Base-by-base conservation (phyloP, 1,140 invertebrate species). In the Cephus cinctus region DNA sequence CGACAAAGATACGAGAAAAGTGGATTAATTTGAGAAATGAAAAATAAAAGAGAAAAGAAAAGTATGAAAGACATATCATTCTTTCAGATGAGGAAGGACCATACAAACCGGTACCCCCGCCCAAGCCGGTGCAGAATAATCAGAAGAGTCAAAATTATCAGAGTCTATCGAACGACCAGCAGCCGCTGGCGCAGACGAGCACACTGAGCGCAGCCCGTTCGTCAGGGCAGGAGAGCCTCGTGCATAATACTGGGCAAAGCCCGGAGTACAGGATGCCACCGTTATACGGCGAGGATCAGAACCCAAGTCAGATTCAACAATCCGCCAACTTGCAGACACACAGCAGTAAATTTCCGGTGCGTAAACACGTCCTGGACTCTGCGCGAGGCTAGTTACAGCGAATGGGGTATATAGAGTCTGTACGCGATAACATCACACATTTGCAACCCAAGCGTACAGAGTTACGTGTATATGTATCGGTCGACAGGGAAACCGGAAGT, bases 301-400 rank as follows among this genome's bases (percentile, higher is more conserved):
- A 59, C 53, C 63, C 67, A 46, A 67, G 57, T 71, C 75, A 67
- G 76, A 75, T 63, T 78, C 78, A 60, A 61, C 73, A 71, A 59
- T 60, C 48, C 63, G 73, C 47, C 65, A 82, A 78, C 46, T 76
- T 86, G 14, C 86, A 88, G 63, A 90, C 86, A 19, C 86, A 89
- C 70, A 89, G 86, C 48, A 84, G 80, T 57, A 88, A 89, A 75
- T 89, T 88, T 77, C 86, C 87, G 63, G 87, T 90, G 77, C 84
- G 81, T 78, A 56, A 19, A n/a, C n/a, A n/a, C n/a, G n/a, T n/a
- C n/a, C n/a, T n/a, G n/a, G n/a, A n/a, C n/a, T n/a, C n/a, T n/a
- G n/a, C n/a, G n/a, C n/a, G n/a, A n/a, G n/a, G n/a, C n/a, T n/a
- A n/a, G n/a, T n/a, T n/a, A n/a, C n/a, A n/a, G n/a, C n/a, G n/a